Evolutionary conservation across 2,888 invertebrate genomes (phyloP), one percentile per base, ranked within the genome.

Genomic region (Lasius fuliginosus): DNA sequence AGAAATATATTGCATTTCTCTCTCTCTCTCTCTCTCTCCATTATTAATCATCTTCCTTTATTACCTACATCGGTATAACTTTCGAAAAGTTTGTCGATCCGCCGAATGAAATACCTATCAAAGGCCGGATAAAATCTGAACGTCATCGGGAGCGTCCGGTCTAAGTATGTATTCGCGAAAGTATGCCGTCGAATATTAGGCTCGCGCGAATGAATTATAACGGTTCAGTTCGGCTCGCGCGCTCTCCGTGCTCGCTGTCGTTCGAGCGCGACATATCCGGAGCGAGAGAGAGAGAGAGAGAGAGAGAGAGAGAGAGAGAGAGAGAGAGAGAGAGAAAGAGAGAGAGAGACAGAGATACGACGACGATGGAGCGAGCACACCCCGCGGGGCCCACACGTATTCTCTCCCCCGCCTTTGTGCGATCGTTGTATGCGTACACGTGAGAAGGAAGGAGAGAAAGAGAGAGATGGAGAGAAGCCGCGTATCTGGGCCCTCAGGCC

Each of bases 401-500:
- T 86, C 85, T 86, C 86, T 76, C 77, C 68, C 40, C 68, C 77
- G 77, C 68, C 77, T 77, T 77, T 77, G 77, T 77, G 88, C 87
- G 84, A 60, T 46, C 69, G 74, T 60, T 11, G 56, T 23, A 23
- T 11, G 83, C 49, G 86, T 76, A 76, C 67, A 81, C 67, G 86
- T 69, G 85, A 62, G 89, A 76, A 18, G 36, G 64, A 42, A 33
- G 3, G 30, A 33, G 30, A 33, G 83, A 84, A 77, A 67, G 64
- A 42, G 30, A 67, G 56, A 65, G 65, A 65, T 23, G 23, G 65
- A 23, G 49, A 36, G 74, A 60, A 62, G 46, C 33, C 85, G 84
- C 76, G 82, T 86, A 89, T 89, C 74, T 89, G 83, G 89, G 86
- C 85, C 87, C 89, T 84, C 88, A 87, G 85, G 90, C 88, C 86